Percentiles rank a stretch among this genome's conserved stretches.
These are phyloP conservation scores for Melipona quadrifasciata DNA, from an alignment of 1,140 invertebrate genomes.

Conservation along the genomic window DNA sequence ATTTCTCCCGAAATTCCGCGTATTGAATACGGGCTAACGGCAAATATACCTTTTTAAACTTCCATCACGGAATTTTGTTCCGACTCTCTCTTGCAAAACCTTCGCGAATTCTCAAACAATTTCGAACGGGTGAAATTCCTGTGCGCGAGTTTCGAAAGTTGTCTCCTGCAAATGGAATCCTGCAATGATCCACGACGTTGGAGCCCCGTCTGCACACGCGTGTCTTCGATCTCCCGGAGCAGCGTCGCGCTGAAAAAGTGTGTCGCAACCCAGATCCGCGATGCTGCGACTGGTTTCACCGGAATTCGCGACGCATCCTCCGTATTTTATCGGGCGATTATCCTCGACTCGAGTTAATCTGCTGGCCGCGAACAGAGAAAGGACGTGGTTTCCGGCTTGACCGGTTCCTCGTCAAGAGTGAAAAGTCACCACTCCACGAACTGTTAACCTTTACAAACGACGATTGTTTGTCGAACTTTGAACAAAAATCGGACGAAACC, in stretches of 20 bases:
- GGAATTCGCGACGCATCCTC: neutral
- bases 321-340: neutral
- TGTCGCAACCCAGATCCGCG: conserved; percentile 63
- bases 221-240: conserved; percentile 38
- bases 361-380: neutral
- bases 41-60: too few relatives aligned
- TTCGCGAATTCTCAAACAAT: neutral
- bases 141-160: conserved; percentile 30
- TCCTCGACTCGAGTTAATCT: neutral
- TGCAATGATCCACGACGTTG: neutral
- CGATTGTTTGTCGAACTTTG: too few relatives aligned
- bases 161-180: neutral
- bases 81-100: neutral
- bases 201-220: neutral
- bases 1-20: too few relatives aligned
- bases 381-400: conserved; percentile 28
- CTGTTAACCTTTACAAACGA: too few relatives aligned
- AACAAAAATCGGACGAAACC: too few relatives aligned
- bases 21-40: too few relatives aligned
- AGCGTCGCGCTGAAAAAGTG: conserved; percentile 57
- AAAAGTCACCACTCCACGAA: conserved; percentile 19
- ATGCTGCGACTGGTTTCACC: conserved; percentile 54
- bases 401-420: conserved; percentile 56
- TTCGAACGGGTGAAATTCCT: conserved; percentile 25
- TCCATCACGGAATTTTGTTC: neutral